phyloP scores from a whole-genome alignment of 2,113 vertebrate species.

The Pygoscelis antarcticus region DNA sequence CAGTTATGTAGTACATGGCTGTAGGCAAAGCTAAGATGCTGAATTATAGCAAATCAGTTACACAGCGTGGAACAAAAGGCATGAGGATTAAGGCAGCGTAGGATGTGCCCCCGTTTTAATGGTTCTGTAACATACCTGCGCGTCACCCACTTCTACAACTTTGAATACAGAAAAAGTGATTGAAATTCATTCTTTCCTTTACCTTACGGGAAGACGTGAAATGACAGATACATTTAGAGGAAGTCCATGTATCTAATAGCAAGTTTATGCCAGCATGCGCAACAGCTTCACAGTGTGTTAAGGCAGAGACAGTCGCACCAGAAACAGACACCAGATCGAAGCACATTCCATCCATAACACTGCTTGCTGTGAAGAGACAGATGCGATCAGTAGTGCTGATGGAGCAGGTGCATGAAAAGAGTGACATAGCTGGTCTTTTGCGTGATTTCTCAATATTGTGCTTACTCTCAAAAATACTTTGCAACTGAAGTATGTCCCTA shows the following conservation, averaged over 20 bases:
- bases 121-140: neutral
- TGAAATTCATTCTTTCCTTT: neutral
- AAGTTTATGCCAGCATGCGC: neutral
- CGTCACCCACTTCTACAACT: neutral
- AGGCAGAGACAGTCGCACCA: neutral
- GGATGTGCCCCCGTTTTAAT: neutral
- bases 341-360: fast-evolving
- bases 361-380: neutral
- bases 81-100: neutral
- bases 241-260: neutral
- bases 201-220: neutral
- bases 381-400: neutral
- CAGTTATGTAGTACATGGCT: fast-evolving
- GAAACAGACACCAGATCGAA: neutral
- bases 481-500: fast-evolving
- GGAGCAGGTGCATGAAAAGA: neutral
- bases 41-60: neutral
- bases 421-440: neutral
- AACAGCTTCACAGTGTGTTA: neutral
- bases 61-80: neutral
- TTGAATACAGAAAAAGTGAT: neutral
- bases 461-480: neutral
- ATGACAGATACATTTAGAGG: neutral
- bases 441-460: neutral
- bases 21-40: neutral